Conservation (phyloP, 2,797 vertebrate species). For the Synanceia verrucosa region DNA sequence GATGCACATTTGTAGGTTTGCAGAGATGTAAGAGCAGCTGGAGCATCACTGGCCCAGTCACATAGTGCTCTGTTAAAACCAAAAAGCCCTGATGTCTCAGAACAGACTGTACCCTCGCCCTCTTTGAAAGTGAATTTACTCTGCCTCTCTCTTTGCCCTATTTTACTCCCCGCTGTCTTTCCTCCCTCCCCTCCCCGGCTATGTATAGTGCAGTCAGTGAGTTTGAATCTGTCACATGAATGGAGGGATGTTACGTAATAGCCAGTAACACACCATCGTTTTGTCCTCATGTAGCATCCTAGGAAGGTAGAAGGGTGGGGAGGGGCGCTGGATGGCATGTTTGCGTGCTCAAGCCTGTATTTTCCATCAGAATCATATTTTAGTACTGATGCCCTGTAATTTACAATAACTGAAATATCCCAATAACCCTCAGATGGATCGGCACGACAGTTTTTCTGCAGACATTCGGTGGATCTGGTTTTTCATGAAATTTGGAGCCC, state of each 20-base stretch:
- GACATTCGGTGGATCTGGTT: neutral
- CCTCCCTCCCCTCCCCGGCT: slow-evolving; percentile 20
- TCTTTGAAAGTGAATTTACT: slow-evolving; percentile 24
- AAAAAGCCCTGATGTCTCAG: slow-evolving; percentile 10
- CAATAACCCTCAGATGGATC: neutral
- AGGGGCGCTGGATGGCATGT: slow-evolving; percentile 20
- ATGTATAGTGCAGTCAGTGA: slow-evolving; percentile 46
- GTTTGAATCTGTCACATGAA: slow-evolving; percentile 63
- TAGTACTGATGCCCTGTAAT: neutral
- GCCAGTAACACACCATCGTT: slow-evolving; percentile 54
- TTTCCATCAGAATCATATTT: neutral
- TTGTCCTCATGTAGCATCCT: slow-evolving; percentile 53
- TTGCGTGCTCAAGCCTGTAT: slow-evolving; percentile 16
- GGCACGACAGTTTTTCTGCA: neutral
- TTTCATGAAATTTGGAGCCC: neutral
- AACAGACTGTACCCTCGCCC: slow-evolving; percentile 34
- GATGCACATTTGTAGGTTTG: neutral
- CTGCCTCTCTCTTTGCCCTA: slow-evolving; percentile 19
- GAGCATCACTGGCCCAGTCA: neutral
- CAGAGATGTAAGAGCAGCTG: neutral
- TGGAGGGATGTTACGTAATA: slow-evolving; percentile 66
- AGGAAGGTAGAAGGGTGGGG: slow-evolving; percentile 5
- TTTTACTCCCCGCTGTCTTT: slow-evolving; percentile 17
- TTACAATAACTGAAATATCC: neutral
- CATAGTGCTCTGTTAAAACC: neutral